These are phyloP conservation scores for Camponotus pennsylvanicus DNA, from an alignment of 1,140 invertebrate genomes.

Conservation along the genomic window DNA sequence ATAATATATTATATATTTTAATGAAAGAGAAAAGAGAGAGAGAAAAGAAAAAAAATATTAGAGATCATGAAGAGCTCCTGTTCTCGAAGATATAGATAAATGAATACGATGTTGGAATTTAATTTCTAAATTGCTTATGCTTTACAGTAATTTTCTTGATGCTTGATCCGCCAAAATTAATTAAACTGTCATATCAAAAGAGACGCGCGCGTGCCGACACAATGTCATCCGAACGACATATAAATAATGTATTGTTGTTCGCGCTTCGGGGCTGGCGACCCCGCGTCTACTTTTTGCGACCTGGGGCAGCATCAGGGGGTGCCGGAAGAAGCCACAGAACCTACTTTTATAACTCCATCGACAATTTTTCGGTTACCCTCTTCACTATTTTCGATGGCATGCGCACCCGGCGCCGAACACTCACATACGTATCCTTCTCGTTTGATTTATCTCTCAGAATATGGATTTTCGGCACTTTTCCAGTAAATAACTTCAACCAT, in stretches of 20 bases:
- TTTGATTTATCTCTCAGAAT: constrained; percentile 75
- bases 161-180: constrained; percentile 11
- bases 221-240: constrained; percentile 56
- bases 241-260: constrained; percentile 78
- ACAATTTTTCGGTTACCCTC: constrained; percentile 80
- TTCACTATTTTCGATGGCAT: constrained; percentile 75
- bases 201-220: constrained; percentile 15
- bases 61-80: neutral
- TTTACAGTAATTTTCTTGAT: neutral
- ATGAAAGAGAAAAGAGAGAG: neutral
- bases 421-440: constrained; percentile 41
- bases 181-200: constrained; percentile 20
- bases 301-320: constrained; percentile 62
- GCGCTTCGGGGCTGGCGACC: constrained; percentile 67
- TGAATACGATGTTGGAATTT: neutral
- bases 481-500: constrained; percentile 56
- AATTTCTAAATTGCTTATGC: neutral
- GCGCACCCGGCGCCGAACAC: constrained; percentile 40
- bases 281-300: constrained; percentile 66
- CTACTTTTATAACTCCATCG: constrained; percentile 83
- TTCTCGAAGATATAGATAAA: neutral
- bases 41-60: neutral
- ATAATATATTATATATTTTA: neutral
- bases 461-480: constrained; percentile 46
- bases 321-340: constrained; percentile 68